These are phyloP conservation scores for Henicopernis longicauda DNA, from an alignment of 2,113 vertebrate genomes.

Conservation along the genomic window DNA sequence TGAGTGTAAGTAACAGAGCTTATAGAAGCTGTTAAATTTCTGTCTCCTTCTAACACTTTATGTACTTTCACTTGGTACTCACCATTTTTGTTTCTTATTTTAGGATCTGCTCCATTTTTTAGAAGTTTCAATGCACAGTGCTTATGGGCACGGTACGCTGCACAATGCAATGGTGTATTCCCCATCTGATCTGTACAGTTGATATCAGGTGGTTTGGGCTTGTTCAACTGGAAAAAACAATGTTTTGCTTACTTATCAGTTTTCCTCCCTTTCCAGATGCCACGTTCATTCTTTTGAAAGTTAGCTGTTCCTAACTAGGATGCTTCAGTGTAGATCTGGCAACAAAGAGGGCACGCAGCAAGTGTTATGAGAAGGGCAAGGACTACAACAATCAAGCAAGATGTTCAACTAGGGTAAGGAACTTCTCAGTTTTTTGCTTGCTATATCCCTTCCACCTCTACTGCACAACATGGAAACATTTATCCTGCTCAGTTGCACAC, in stretches of 20 bases:
- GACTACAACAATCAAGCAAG: background rate
- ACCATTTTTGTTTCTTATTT: constrained; percentile 85
- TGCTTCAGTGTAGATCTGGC: background rate
- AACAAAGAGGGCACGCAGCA: background rate
- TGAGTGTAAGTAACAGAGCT: background rate
- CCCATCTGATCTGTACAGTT: constrained; percentile 87
- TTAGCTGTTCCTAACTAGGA: background rate
- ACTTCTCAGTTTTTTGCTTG: background rate
- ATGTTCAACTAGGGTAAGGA: background rate
- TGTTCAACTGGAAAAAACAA: constrained; percentile 75
- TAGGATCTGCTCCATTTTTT: constrained; percentile 80
- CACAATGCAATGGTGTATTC: constrained; percentile 90
- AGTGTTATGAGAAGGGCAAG: background rate
- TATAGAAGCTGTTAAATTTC: background rate
- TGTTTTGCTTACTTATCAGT: background rate
- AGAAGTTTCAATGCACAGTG: constrained; percentile 86
- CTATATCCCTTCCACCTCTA: background rate
- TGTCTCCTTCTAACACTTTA: background rate
- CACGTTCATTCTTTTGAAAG: background rate
- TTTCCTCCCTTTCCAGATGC: background rate
- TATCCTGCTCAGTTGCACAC: background rate
- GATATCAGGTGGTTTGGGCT: constrained; percentile 77
- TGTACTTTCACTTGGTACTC: background rate
- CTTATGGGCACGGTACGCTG: constrained; percentile 88
- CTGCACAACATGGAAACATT: background rate